Conservation (phyloP, 2,797 vertebrate species). For the Chloroceryle amazona region DNA sequence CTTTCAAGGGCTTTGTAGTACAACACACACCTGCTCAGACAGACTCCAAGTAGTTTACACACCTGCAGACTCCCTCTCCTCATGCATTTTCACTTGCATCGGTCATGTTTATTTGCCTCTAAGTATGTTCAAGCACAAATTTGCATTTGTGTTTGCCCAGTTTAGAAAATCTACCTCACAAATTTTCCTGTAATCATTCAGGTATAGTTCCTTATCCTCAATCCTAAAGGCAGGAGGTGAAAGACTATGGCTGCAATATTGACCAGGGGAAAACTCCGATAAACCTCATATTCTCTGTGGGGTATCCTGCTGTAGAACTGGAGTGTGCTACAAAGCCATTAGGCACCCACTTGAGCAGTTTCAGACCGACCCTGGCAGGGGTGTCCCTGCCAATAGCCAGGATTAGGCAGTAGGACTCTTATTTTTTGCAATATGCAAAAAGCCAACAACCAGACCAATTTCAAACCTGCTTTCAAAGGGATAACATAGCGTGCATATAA, state of each 20-base stretch:
- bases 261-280: neutral
- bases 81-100: neutral
- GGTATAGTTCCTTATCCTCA: neutral
- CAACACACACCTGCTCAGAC: neutral
- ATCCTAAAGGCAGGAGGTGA: neutral
- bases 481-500: neutral
- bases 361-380: neutral
- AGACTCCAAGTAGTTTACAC: neutral
- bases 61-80: neutral
- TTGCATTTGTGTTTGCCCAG: neutral
- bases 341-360: accelerated
- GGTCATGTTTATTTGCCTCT: neutral
- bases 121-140: accelerated
- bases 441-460: neutral
- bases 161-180: neutral
- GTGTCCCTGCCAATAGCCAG: neutral
- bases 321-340: accelerated
- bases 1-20: neutral
- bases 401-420: neutral
- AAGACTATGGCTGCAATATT: accelerated
- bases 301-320: neutral
- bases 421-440: neutral
- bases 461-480: neutral
- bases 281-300: neutral
- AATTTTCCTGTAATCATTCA: neutral